Percentiles rank a stretch among this genome's conserved stretches.
These are phyloP conservation scores for Philaethria dido DNA, from an alignment of 2,888 invertebrate species.

Conservation along the genomic window DNA sequence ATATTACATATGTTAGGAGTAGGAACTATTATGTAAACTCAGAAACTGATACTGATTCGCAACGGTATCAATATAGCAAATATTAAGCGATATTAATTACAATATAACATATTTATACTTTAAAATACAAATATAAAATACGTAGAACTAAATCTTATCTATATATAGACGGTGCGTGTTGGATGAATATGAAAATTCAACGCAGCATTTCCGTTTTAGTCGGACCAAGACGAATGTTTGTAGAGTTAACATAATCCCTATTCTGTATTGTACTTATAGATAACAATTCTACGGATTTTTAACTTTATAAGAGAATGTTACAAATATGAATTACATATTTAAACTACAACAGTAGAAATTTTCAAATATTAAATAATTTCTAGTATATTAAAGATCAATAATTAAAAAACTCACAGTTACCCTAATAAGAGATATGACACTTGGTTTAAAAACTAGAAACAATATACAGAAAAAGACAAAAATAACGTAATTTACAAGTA, in stretches of 20 bases:
- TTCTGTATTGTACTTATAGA: constrained; percentile 5
- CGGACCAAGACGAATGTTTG: constrained; percentile 13
- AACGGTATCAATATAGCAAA: not conserved
- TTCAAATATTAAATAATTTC: no score
- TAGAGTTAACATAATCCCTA: constrained; percentile 3
- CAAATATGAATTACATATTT: not conserved
- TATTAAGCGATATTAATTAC: not conserved
- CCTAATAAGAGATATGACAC: no score
- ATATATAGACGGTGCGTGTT: constrained; percentile 22
- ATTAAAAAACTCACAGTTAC: no score
- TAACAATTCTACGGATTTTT: not conserved
- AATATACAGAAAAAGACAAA: not conserved
- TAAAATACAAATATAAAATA: not conserved
- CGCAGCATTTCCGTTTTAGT: constrained; percentile 16
- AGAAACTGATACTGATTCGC: not conserved
- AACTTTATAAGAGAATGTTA: not conserved
- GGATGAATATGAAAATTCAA: constrained; percentile 8
- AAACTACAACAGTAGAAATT: no score
- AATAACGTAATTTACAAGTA: not conserved
- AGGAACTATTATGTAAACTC: not conserved
- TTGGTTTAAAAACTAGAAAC: no score
- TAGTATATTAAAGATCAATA: not conserved
- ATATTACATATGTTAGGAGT: not conserved
- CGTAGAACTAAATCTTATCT: not conserved
- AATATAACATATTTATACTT: not conserved